Base-by-base conservation (phyloP, 2,797 vertebrate species). In the Pangasius djambal region DNA sequence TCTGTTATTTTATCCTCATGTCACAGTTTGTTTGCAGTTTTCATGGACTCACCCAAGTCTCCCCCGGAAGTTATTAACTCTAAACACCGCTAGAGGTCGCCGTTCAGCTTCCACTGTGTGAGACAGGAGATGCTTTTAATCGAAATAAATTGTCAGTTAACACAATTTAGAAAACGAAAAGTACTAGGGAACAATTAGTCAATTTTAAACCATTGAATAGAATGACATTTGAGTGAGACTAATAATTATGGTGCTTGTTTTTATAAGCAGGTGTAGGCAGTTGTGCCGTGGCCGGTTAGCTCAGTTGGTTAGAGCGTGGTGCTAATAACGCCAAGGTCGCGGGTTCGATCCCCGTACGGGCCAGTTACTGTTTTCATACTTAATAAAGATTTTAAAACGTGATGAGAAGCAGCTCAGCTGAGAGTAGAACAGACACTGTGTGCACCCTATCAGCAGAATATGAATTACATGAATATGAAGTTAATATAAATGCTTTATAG, bases 281-380 rank as follows among this genome's bases (percentile, higher is more conserved):
- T n/a, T n/a, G n/a, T n/a, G n/a, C n/a, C n/a, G n/a, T n/a, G 91
- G 91, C 92, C 92, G 92, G 90, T 92, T 92, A 92, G 92, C 92
- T 92, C 92, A 92, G 92, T 92, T 92, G 90, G 90, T 93, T 95
- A 95, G 94, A 96, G 95, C 92, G 93, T 95, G 94, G 96, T 95
- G 93, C 94, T 95, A 95, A 95, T 95, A 95, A 95, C 89, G 94
- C 94, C 86, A 87, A 87, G 78, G 86, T 87, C 65, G 77, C 50
- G 77, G 86, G 86, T 88, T 83, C 52, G 87, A 83, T 72, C 65
- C 87, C 87, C 77, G 63, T 67, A 84, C 61, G 40, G 82, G 82
- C 82, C 61, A 82, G 0, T 4, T n/a, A n/a, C n/a, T n/a, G n/a
- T n/a, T 61, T 61, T 61, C 20, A 20, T 6, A 61, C 16, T 59